Conservation (phyloP, 2,888 invertebrate genomes). For the Digitonthophagus gazella region DNA sequence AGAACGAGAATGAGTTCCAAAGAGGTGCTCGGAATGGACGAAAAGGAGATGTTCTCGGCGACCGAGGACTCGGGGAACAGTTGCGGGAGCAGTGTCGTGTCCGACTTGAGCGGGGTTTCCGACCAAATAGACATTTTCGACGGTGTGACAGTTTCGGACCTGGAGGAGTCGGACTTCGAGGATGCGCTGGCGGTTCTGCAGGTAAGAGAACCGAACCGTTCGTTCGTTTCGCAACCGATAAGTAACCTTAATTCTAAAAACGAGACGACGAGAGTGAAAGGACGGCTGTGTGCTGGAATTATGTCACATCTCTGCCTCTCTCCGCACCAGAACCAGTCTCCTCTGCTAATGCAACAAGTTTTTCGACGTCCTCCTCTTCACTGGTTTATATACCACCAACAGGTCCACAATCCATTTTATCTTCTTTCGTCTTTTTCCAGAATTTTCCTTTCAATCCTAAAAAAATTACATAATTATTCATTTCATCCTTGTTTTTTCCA, state of each 20-base stretch:
- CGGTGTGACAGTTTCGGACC: slow-evolving; percentile 58
- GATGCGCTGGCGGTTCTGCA: slow-evolving; percentile 42
- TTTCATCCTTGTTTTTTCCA: no score
- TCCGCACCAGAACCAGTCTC: not conserved
- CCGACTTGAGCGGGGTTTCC: slow-evolving; percentile 47
- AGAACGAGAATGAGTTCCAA: not conserved
- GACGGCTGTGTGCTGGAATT: slow-evolving; percentile 15
- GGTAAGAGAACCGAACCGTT: slow-evolving; percentile 33
- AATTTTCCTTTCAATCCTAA: no score
- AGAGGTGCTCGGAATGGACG: not conserved
- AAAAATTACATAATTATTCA: no score
- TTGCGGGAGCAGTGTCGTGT: slow-evolving; percentile 51
- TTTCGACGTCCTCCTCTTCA: not conserved
- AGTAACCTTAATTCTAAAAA: slow-evolving; percentile 19
- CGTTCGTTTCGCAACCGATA: not conserved
- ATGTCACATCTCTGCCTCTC: slow-evolving; percentile 14
- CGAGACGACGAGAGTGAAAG: slow-evolving; percentile 20
- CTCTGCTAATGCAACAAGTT: not conserved
- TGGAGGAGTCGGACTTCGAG: slow-evolving; percentile 57
- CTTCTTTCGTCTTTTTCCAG: no score
- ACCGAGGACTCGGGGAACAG: slow-evolving; percentile 52
- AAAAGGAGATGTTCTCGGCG: slow-evolving; percentile 46
- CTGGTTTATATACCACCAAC: not conserved
- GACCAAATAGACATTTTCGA: slow-evolving; percentile 55
- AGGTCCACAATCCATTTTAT: no score